phyloP scores from a whole-genome alignment of 2,797 vertebrate genomes.

The Neosilurus hyrtlii region DNA sequence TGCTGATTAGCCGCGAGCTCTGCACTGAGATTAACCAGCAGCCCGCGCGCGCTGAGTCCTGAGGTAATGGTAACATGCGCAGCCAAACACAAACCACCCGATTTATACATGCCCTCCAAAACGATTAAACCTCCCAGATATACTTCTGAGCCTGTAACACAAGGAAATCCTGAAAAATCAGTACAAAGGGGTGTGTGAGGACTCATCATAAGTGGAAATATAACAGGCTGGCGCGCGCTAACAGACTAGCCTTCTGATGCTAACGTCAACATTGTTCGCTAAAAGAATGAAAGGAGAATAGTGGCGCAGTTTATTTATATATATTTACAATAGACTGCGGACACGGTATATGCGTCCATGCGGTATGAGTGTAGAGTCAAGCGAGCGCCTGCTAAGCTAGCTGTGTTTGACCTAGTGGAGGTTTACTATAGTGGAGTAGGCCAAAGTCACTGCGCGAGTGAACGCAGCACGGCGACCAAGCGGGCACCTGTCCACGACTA shows the following conservation, averaged over 20 bases:
- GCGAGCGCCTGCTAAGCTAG: neutral
- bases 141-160: neutral
- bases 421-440: slow-evolving; percentile 56
- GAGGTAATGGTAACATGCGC: neutral
- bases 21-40: slow-evolving; percentile 36
- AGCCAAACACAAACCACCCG: neutral
- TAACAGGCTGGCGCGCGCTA: slow-evolving; percentile 22
- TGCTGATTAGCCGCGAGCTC: slow-evolving; percentile 34
- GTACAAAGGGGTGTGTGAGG: neutral
- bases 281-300: too few relatives aligned
- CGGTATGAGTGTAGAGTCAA: too few relatives aligned
- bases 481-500: slow-evolving; percentile 15
- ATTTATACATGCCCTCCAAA: neutral
- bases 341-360: neutral
- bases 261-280: neutral
- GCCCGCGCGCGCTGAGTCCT: neutral
- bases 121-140: neutral
- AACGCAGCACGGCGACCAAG: neutral
- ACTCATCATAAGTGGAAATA: neutral
- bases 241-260: slow-evolving; percentile 39
- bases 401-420: slow-evolving; percentile 48
- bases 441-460: slow-evolving; percentile 56
- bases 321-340: neutral
- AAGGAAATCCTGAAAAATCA: neutral
- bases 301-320: too few relatives aligned